phyloP scores from a whole-genome alignment of 2,888 invertebrate genomes.

The Trypoxylon attenuatum region DNA sequence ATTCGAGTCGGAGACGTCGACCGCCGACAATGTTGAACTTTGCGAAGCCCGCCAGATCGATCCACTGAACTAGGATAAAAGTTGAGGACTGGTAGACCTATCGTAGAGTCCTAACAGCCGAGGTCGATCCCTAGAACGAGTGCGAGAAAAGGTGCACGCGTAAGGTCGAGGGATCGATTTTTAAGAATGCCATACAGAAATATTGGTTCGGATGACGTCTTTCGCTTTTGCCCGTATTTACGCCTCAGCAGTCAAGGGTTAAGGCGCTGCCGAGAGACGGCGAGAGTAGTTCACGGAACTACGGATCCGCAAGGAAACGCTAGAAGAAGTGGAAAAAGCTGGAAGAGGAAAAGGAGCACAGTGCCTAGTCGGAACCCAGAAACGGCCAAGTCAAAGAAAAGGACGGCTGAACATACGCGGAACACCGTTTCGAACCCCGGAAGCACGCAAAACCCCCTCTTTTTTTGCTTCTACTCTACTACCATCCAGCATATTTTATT shows the following conservation, averaged over 20 bases:
- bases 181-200: conserved; percentile 19
- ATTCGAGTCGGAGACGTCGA: neutral
- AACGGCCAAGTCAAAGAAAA: too few species aligned
- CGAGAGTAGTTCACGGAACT: too few species aligned
- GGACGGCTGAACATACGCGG: neutral
- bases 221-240: conserved; percentile 16
- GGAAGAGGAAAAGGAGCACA: too few species aligned
- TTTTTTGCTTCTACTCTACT: conserved; percentile 2
- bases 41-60: neutral
- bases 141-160: neutral
- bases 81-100: too few species aligned
- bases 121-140: too few species aligned
- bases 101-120: too few species aligned
- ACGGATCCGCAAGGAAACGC: too few species aligned
- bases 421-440: neutral
- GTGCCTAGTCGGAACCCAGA: too few species aligned
- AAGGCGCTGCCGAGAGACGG: conserved; percentile 11
- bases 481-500: conserved; percentile 17
- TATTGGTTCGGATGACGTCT: conserved; percentile 9
- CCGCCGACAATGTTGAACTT: neutral
- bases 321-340: too few species aligned
- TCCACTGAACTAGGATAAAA: neutral
- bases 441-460: neutral
- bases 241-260: conserved; percentile 20
- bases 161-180: conserved; percentile 20